A percentile compares a stretch with the other conserved stretches of the same genome.
phyloP scores from a whole-genome alignment of 2,797 vertebrate species.

The Austrolebias charrua region DNA sequence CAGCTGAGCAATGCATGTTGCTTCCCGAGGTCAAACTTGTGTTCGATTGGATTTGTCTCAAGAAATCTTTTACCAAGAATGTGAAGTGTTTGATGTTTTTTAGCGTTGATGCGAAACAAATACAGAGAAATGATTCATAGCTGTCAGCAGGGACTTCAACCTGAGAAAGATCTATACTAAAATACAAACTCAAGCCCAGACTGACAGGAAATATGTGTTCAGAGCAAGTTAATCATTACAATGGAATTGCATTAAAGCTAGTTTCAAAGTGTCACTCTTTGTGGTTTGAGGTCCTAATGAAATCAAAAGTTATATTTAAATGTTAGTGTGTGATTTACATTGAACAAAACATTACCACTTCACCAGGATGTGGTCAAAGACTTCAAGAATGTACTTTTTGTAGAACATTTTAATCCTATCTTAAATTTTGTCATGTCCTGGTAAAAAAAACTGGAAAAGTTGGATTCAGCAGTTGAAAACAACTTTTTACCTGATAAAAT shows the following conservation, averaged over 20 bases:
- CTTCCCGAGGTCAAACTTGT: constrained; percentile 5
- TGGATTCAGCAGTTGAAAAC: no score
- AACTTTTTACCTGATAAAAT: not conserved
- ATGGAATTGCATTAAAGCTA: no score
- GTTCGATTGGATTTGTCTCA: constrained; percentile 19
- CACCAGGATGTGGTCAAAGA: not conserved
- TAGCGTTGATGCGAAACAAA: constrained; percentile 44
- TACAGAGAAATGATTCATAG: constrained; percentile 35
- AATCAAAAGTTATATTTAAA: no score
- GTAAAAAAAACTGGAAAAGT: no score
- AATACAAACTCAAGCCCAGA: constrained; percentile 36
- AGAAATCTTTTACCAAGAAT: constrained; percentile 26
- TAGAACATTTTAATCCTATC: no score
- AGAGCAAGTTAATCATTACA: no score
- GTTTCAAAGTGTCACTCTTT: no score
- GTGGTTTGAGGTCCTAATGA: no score
- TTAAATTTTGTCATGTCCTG: no score
- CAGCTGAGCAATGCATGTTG: not conserved
- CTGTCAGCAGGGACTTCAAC: constrained; percentile 38
- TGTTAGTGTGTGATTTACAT: no score
- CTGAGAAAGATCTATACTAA: constrained; percentile 27
- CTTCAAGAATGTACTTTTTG: not conserved
- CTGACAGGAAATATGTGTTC: no score
- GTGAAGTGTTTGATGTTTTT: constrained; percentile 63
- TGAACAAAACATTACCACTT: no score